Conservation (phyloP, 2,797 vertebrate species). For the Crenuchus spilurus region DNA sequence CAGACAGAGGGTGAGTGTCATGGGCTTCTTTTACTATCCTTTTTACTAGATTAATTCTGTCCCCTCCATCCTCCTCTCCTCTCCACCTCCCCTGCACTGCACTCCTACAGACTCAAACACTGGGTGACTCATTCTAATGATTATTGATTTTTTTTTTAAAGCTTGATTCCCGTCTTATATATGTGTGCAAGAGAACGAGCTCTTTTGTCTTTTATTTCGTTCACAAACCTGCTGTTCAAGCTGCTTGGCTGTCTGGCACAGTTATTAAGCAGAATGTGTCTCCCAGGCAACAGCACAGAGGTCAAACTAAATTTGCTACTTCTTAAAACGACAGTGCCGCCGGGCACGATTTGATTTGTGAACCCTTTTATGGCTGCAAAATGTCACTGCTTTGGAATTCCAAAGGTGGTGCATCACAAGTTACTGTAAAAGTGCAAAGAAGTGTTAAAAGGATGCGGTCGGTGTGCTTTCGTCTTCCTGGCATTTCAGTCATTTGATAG, state of each 20-base stretch:
- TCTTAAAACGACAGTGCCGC: constrained; percentile 29
- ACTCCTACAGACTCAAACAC: constrained; percentile 22
- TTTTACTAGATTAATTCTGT: constrained; percentile 1
- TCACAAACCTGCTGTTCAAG: constrained; percentile 13
- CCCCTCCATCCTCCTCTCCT: not conserved
- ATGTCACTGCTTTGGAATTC: not conserved
- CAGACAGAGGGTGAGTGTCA: constrained; percentile 91
- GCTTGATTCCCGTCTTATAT: constrained; percentile 35
- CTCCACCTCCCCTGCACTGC: not conserved
- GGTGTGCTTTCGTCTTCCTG: not conserved
- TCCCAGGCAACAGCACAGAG: constrained; percentile 64
- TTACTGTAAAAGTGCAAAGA: not conserved
- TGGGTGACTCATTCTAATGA: constrained; percentile 29
- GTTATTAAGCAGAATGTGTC: constrained; percentile 64
- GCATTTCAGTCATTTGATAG: not conserved
- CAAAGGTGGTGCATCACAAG: not conserved
- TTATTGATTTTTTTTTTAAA: constrained; percentile 29
- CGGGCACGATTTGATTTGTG: not conserved
- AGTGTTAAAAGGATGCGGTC: not conserved
- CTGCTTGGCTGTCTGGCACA: constrained; percentile 33
- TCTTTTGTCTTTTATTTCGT: constrained; percentile 7
- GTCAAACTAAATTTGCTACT: constrained; percentile 59
- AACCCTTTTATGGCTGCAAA: not conserved
- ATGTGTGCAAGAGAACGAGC: constrained; percentile 64
- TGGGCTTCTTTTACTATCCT: not conserved